A percentile compares a stretch with the other conserved stretches of the same genome.
These are phyloP conservation scores for Onychomys leucogaster DNA, from an alignment of 2,797 vertebrate species.

Conservation along the genomic window DNA sequence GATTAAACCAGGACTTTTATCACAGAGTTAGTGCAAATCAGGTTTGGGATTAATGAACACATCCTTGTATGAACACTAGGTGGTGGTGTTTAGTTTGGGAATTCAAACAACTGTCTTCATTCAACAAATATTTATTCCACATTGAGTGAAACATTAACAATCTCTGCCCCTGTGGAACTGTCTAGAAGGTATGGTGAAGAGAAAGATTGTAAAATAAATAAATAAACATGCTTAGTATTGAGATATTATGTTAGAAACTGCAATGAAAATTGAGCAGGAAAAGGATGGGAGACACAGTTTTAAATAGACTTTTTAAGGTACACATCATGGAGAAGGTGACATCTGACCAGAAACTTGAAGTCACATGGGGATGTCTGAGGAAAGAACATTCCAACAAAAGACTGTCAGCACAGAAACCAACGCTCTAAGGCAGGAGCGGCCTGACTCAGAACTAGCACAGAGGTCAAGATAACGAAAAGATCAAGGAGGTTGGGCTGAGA, in stretches of 20 bases:
- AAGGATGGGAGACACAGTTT: not conserved
- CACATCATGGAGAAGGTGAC: not conserved
- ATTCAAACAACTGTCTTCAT: constrained; percentile 14
- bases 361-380: not conserved
- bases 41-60: not conserved
- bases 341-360: constrained; percentile 31
- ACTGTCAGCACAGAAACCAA: not conserved
- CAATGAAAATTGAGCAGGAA: constrained; percentile 9
- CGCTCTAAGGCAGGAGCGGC: not conserved
- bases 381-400: not conserved
- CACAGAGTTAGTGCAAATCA: not conserved
- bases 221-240: not conserved
- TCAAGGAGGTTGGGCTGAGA: not conserved
- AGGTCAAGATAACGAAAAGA: not conserved
- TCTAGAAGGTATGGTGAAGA: not conserved
- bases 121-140: constrained; percentile 44
- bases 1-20: not conserved
- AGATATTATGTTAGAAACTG: not conserved
- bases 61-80: constrained; percentile 68
- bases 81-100: constrained; percentile 68
- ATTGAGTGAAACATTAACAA: constrained; percentile 58
- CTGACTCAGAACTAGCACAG: not conserved
- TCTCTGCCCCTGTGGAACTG: not conserved
- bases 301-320: not conserved
- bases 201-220: constrained; percentile 21